Conservation (phyloP, 2,797 vertebrate genomes). For the Sebastes diaconus region DNA sequence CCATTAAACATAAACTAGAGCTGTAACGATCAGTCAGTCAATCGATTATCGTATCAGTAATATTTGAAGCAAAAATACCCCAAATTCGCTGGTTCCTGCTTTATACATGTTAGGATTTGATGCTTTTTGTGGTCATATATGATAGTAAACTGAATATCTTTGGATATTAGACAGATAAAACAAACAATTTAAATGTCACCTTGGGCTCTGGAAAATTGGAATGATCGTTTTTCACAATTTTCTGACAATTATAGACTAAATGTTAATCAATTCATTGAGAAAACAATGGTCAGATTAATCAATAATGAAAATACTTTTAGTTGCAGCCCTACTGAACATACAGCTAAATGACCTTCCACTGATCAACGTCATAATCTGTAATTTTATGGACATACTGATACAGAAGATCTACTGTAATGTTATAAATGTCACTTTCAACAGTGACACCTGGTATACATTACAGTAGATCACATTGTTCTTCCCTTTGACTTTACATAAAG, state of each 20-base stretch:
- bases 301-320: background rate
- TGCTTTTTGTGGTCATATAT: background rate
- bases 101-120: background rate
- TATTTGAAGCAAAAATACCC: background rate
- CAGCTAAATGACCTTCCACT: background rate
- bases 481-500: background rate
- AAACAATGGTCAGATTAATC: background rate
- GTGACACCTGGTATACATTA: background rate
- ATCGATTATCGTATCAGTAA: background rate
- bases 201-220: too few species aligned
- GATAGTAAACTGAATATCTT: background rate
- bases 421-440: background rate
- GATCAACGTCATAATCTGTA: background rate
- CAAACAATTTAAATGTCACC: fast-evolving
- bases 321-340: background rate
- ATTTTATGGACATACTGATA: background rate
- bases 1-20: background rate
- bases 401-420: background rate
- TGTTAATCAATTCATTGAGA: background rate
- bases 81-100: background rate
- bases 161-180: background rate
- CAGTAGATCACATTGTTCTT: background rate
- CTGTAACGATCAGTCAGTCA: background rate
- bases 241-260: background rate
- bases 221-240: too few species aligned